phyloP scores from a whole-genome alignment of 2,113 vertebrate species.

The Bubo scandiacus region DNA sequence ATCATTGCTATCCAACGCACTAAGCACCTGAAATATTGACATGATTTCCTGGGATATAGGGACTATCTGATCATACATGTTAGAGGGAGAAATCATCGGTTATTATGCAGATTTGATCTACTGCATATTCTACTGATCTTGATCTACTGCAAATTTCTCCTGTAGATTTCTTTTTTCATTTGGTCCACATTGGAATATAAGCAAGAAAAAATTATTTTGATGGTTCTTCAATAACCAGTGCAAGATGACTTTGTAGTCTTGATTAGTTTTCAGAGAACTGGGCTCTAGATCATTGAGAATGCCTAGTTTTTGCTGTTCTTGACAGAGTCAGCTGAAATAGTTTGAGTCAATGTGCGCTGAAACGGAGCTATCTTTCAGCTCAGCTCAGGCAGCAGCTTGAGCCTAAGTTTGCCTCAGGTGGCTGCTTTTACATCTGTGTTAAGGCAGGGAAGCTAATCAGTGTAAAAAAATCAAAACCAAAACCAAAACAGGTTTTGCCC shows the following conservation, averaged over 20 bases:
- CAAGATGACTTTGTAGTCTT: background rate
- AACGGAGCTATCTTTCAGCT: background rate
- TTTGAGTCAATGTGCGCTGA: background rate
- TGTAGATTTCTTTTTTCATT: background rate
- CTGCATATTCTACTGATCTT: background rate
- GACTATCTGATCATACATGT: background rate
- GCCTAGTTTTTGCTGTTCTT: background rate
- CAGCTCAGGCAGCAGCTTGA: background rate
- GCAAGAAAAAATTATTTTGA: background rate
- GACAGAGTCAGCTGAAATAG: background rate
- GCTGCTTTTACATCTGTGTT: background rate
- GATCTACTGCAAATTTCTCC: background rate
- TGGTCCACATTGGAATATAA: accelerated
- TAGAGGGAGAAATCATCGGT: background rate
- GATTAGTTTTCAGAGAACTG: background rate
- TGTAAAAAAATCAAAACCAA: background rate
- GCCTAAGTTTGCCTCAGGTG: background rate
- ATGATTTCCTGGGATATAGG: background rate
- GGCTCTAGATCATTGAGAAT: background rate
- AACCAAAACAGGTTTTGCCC: background rate
- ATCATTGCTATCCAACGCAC: background rate
- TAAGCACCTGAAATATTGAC: background rate
- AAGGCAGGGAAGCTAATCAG: background rate
- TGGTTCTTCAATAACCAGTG: background rate
- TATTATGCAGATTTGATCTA: background rate